Evolutionary conservation across 1,140 invertebrate genomes (phyloP), one percentile per base, ranked within the genome.

Genomic region (Panulirus ornatus): DNA sequence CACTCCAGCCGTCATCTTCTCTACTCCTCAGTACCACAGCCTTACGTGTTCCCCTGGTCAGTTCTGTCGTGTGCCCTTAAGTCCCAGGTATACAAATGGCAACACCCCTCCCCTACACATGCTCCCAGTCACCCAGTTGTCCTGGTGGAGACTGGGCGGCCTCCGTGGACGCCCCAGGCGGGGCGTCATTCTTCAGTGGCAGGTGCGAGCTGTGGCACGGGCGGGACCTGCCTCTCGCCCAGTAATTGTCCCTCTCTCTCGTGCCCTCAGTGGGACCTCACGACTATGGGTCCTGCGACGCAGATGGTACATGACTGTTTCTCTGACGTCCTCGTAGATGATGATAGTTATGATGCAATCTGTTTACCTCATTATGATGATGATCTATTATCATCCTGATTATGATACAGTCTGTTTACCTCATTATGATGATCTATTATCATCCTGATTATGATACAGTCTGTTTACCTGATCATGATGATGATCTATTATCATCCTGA

Each of bases 161-260:
- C 51, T 47, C 27, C 44, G 76, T 30, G 27, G 30, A 19, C 54
- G 78, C 78, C 78, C 19, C 8, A 1, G 78, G 78, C 78, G 47
- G 51, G 11, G n/a, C 78, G 6, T 38, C 78, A 58, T 81, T 81
- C 51, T 30, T 81, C 27, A 30, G 51, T 47, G 78, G 78, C 78
- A 58, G 78, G 78, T 81, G 47, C 5, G 19, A 27, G n/a, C 0
- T 27, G 16, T 0, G 27, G 30, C n/a, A 5, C 58, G 30, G 5
- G 58, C 58, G 58, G n/a, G n/a, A 6, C n/a, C n/a, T 2, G n/a
- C 27, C 14, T 19, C 27, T 42, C 71, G n/a, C n/a, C 2, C 14
- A 71, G 36, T 38, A 34, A 8, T 14, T 71, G 27, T n/a, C 36
- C 40, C 71, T 30, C 71, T 42, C 71, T 2, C 34, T 36, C 34